These are phyloP conservation scores for Drosophila suzukii DNA, from an alignment of 1,140 invertebrate genomes.

Conservation along the genomic window DNA sequence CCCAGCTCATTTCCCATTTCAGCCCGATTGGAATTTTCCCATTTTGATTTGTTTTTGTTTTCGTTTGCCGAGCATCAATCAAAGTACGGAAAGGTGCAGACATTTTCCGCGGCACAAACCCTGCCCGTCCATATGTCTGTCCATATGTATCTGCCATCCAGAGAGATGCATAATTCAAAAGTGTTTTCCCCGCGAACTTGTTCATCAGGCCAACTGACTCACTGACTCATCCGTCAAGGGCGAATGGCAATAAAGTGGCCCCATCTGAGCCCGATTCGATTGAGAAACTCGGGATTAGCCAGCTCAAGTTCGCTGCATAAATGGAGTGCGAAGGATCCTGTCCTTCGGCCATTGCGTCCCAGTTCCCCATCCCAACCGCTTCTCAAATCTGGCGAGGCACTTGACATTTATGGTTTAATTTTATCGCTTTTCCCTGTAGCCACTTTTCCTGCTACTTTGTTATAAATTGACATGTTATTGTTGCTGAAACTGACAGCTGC, in stretches of 20 bases:
- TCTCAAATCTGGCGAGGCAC: conserved; percentile 10
- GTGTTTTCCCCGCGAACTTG: conserved; percentile 26
- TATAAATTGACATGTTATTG: conserved; percentile 38
- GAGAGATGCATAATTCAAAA: conserved; percentile 50
- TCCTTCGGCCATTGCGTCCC: too few species aligned
- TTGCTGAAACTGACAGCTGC: conserved; percentile 33
- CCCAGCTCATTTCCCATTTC: conserved; percentile 20
- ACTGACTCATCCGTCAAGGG: conserved; percentile 41
- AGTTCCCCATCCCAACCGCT: too few species aligned
- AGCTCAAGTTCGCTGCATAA: conserved; percentile 9
- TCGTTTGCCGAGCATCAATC: conserved; percentile 32
- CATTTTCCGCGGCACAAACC: background rate
- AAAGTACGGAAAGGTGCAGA: conserved; percentile 38
- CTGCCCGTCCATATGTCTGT: too few species aligned
- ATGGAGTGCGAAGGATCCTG: conserved; percentile 21
- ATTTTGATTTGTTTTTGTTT: conserved; percentile 53
- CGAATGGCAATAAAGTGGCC: conserved; percentile 32
- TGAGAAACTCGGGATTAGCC: conserved; percentile 20
- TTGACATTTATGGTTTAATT: conserved; percentile 43
- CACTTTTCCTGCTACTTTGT: conserved; percentile 32
- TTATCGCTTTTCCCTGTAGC: conserved; percentile 22
- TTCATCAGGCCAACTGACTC: conserved; percentile 30
- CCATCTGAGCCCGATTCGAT: conserved; percentile 28
- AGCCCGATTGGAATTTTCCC: conserved; percentile 36
- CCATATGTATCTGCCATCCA: background rate